Evolutionary conservation across 2,113 vertebrate species (phyloP).

Genomic region (Pygoscelis adeliae): DNA sequence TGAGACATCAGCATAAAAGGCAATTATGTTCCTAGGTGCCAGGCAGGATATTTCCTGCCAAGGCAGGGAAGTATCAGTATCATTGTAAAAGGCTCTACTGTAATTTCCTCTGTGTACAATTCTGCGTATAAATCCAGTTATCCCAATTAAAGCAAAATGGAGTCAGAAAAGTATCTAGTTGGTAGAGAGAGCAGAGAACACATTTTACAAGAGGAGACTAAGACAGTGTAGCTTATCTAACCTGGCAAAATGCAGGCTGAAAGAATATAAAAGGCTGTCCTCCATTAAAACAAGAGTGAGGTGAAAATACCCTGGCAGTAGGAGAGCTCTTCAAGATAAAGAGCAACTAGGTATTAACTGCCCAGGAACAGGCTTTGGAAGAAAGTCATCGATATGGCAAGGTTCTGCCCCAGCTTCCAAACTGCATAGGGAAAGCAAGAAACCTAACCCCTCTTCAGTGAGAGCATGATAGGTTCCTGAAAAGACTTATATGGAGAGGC

Average conservation of each 20-base stretch:
- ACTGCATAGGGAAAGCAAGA: not conserved
- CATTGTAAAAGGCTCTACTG: not conserved
- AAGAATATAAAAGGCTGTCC: not conserved
- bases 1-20: constrained; percentile 52
- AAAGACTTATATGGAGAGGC: not conserved
- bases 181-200: not conserved
- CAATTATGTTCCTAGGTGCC: constrained; percentile 34
- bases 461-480: not conserved
- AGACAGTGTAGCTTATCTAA: not conserved
- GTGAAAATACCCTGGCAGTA: not conserved
- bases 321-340: not conserved
- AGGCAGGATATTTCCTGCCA: constrained; percentile 35
- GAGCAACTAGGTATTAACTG: not conserved
- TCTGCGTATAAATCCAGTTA: not conserved
- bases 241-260: not conserved
- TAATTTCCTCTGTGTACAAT: constrained; percentile 47
- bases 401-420: not conserved
- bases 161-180: not conserved
- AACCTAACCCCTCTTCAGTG: not conserved
- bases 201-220: not conserved
- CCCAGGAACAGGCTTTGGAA: not conserved
- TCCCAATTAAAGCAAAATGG: not conserved
- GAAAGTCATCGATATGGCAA: not conserved
- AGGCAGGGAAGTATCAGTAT: constrained; percentile 20
- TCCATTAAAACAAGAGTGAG: not conserved